Evolutionary conservation across 1,140 invertebrate genomes (phyloP).

Genomic region (Magallana angulata): DNA sequence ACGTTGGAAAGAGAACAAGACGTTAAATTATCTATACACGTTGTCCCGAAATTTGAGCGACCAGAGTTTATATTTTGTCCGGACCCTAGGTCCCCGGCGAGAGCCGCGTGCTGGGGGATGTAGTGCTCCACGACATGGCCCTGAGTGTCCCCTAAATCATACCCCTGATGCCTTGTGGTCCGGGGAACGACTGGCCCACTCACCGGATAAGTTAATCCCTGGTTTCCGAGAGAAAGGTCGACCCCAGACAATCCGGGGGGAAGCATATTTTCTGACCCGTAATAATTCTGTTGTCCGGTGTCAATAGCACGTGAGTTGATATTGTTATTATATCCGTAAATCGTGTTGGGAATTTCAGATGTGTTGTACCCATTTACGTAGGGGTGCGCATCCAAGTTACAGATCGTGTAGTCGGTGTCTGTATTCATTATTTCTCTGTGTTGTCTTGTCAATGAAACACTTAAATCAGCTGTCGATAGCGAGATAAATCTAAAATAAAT

Average conservation of each 20-base stretch:
- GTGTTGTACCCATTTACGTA: constrained; percentile 69
- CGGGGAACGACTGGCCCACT: constrained; percentile 62
- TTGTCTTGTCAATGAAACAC: constrained; percentile 65
- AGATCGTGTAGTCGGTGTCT: constrained; percentile 73
- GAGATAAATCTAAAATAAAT: constrained; percentile 78
- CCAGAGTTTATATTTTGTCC: constrained; percentile 61
- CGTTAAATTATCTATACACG: constrained; percentile 62
- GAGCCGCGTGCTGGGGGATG: constrained; percentile 49
- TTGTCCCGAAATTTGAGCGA: constrained; percentile 60
- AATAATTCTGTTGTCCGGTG: constrained; percentile 70
- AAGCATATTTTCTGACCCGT: constrained; percentile 64
- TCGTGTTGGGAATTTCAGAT: constrained; percentile 63
- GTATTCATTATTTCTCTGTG: constrained; percentile 70
- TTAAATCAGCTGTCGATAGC: constrained; percentile 74
- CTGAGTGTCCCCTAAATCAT: constrained; percentile 65
- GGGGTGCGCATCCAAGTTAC: constrained; percentile 73
- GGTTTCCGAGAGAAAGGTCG: constrained; percentile 66
- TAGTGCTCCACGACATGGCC: constrained; percentile 63
- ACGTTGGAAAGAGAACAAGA: constrained; percentile 66
- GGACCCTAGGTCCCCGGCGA: constrained; percentile 54
- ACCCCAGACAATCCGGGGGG: constrained; percentile 59
- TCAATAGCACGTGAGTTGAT: constrained; percentile 67
- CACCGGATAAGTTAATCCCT: constrained; percentile 62
- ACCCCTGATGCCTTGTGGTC: constrained; percentile 58
- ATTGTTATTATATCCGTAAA: constrained; percentile 66